A percentile compares a stretch with the other conserved stretches of the same genome.
phyloP scores from a whole-genome alignment of 2,797 vertebrate genomes.

The Pachyuromys duprasi region DNA sequence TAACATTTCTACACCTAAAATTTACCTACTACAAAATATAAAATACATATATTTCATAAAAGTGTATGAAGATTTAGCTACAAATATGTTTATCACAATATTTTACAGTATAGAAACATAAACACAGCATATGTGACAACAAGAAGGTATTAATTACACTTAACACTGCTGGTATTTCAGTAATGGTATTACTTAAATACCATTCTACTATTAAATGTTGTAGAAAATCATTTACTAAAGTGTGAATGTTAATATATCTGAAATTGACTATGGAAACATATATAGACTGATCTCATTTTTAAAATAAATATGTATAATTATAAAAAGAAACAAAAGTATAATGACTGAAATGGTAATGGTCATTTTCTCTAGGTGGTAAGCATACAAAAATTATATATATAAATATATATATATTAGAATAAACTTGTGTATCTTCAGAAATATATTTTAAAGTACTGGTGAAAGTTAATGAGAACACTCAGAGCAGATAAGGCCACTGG shows the following conservation, averaged over 20 bases:
- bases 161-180: too few relatives aligned
- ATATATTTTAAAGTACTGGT: not conserved
- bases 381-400: not conserved
- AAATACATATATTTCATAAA: too few relatives aligned
- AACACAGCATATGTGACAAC: not conserved
- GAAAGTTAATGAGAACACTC: constrained; percentile 25
- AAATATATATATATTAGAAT: not conserved
- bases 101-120: constrained; percentile 19
- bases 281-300: not conserved
- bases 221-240: constrained; percentile 36
- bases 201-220: not conserved
- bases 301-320: not conserved
- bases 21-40: not conserved
- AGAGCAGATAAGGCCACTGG: not conserved
- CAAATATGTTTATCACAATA: not conserved
- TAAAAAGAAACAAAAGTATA: not conserved
- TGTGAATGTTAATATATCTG: not conserved
- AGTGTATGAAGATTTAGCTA: not conserved
- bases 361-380: not conserved
- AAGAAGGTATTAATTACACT: not conserved
- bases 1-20: constrained; percentile 2
- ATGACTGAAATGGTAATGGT: not conserved
- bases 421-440: not conserved
- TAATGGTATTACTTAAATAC: constrained; percentile 24
- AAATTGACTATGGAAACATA: constrained; percentile 16